Evolutionary conservation across 2,113 vertebrate genomes (phyloP), one percentile per base, ranked within the genome.

Genomic region (Prietella phreatophila): DNA sequence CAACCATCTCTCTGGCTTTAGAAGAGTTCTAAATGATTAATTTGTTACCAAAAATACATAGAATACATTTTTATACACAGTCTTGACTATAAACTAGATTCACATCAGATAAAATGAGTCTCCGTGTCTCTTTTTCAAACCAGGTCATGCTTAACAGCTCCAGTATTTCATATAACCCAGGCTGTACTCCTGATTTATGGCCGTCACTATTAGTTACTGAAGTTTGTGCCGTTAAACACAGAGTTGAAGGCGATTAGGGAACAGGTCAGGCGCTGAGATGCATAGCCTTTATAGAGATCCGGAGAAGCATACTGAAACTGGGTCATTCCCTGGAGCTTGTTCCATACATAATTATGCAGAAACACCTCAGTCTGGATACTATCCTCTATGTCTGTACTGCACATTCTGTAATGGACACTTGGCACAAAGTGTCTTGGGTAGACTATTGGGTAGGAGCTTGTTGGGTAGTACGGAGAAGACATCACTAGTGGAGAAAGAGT

Each of bases 281-380:
- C 76, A 63, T 71, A 81, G 84, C 86, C 53, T 20, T 47, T 86
- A 61, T 88, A 89, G 88, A 85, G 85, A 92, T 85, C 85, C 91
- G 88, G 88, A 85, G 85, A 92, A 85, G 83, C 91, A 92, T 90
- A 93, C 88, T 93, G 86, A 90, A 94, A 93, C 92, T 92, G 91
- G 94, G 94, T 94, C 92, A 89, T 91, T 93, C 92, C 93, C 92
- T 88, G 58, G 75, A 88, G 91, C 91, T 82, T 89, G 92, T 93
- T 94, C 91, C 92, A 93, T 94, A 93, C 78, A 91, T 92, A 91
- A 93, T 95, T 93, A 88, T 88, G 88, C 90, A 88, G 88, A 92
- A 91, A 91, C 13, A 65, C 85, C 86, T 82, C 87, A 90, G 91
- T 93, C 86, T 92, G 88, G 88, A 90, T 87, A 50, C 85, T 82